These are phyloP conservation scores for Mylabris sibirica DNA, from an alignment of 2,888 invertebrate species.

Conservation along the genomic window DNA sequence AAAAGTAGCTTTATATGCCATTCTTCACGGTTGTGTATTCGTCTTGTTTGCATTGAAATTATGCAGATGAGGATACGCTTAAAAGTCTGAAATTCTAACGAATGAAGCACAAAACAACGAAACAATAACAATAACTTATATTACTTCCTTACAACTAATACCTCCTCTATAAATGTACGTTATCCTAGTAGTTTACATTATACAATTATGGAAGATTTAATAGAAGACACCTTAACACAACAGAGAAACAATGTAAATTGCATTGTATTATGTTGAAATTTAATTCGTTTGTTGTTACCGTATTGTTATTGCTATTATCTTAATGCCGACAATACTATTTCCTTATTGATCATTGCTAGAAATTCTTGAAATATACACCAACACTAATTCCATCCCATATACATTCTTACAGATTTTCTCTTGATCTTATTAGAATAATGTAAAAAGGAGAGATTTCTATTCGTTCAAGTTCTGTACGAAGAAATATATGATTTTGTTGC, in stretches of 20 bases:
- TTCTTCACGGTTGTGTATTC: not conserved
- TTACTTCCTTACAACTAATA: not conserved
- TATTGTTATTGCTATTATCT: slow-evolving; percentile 8
- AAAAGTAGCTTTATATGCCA: too few relatives aligned
- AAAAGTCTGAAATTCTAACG: not conserved
- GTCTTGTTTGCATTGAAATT: not conserved
- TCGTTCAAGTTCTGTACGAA: not conserved
- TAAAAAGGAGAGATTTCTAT: not conserved
- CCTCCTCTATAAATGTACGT: not conserved
- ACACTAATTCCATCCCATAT: not conserved
- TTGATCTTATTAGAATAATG: not conserved
- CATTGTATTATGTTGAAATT: slow-evolving; percentile 36
- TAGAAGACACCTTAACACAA: slow-evolving; percentile 31
- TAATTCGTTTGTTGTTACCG: slow-evolving; percentile 30
- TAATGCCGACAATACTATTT: not conserved
- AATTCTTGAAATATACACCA: not conserved
- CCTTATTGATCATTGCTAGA: not conserved
- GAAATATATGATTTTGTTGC: too few relatives aligned
- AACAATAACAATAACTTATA: not conserved
- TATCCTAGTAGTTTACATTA: not conserved
- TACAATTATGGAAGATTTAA: slow-evolving; percentile 26
- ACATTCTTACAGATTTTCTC: too few relatives aligned
- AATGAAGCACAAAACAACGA: not conserved
- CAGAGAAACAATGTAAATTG: slow-evolving; percentile 39
- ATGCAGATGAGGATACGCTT: not conserved